phyloP scores from a whole-genome alignment of 2,797 vertebrate genomes.

The Coccyzus lansbergi region DNA sequence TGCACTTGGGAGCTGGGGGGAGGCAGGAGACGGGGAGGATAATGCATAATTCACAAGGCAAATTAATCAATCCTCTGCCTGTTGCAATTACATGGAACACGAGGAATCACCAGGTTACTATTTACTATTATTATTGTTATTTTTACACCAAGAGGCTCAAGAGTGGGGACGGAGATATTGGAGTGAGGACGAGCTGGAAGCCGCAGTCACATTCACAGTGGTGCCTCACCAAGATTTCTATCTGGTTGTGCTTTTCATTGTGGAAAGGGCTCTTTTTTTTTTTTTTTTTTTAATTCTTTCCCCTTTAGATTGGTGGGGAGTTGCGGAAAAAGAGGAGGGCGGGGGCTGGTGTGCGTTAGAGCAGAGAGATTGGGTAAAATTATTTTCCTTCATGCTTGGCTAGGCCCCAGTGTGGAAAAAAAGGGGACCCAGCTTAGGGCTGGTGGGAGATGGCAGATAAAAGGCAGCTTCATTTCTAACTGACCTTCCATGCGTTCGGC shows the following conservation, averaged over 20 bases:
- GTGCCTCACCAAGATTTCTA: slow-evolving; percentile 54
- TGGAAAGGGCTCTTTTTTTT: slow-evolving; percentile 8
- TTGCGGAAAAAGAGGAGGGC: slow-evolving; percentile 17
- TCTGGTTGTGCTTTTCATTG: slow-evolving; percentile 60
- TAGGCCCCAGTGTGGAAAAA: slow-evolving; percentile 91
- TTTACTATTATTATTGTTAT: slow-evolving; percentile 10
- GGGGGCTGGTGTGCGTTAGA: slow-evolving; percentile 73
- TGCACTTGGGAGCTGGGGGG: neutral
- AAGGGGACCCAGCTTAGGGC: slow-evolving; percentile 90
- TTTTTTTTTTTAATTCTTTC: slow-evolving; percentile 34
- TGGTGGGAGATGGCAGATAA: slow-evolving; percentile 92
- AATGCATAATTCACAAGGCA: slow-evolving; percentile 81
- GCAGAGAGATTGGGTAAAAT: slow-evolving; percentile 94
- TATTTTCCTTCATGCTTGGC: slow-evolving; percentile 98
- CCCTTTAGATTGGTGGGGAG: slow-evolving; percentile 38
- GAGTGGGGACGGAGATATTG: neutral
- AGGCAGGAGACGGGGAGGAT: neutral
- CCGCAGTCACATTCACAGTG: slow-evolving; percentile 21
- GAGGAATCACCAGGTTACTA: slow-evolving; percentile 46
- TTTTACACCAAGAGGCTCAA: neutral
- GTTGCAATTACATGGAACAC: slow-evolving; percentile 71
- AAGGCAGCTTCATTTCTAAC: slow-evolving; percentile 92
- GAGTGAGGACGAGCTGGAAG: neutral
- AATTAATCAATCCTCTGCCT: slow-evolving; percentile 78
- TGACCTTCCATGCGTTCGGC: slow-evolving; percentile 83